Percentiles rank a stretch among this genome's conserved stretches.
Evolutionary conservation across 92 coral and sea anemone species (phyloP).

Genomic region (Blastomussa wellsi): DNA sequence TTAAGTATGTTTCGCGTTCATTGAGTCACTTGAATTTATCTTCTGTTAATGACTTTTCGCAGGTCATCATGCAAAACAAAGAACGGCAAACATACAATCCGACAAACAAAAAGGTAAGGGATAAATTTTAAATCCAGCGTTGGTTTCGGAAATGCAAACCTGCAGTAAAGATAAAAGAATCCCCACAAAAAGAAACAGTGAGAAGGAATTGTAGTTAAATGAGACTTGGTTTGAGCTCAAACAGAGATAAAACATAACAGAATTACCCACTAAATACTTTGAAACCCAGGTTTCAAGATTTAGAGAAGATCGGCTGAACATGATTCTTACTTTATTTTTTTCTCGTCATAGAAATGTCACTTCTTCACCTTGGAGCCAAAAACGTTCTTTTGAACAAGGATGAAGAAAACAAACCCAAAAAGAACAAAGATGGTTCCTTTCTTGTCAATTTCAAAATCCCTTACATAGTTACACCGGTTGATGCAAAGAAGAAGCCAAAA

Average conservation of each 20-base stretch:
- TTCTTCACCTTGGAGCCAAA: slow-evolving; percentile 73
- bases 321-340: not conserved
- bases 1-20: not conserved
- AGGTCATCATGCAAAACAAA: slow-evolving; percentile 79
- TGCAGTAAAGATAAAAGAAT: no score
- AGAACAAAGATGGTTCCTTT: slow-evolving; percentile 81
- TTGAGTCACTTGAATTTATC: not conserved
- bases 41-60: not conserved
- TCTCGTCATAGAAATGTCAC: slow-evolving; percentile 65
- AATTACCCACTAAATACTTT: no score
- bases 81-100: slow-evolving; percentile 58
- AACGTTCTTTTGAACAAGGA: slow-evolving; percentile 34
- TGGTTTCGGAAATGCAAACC: not conserved
- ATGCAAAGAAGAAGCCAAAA: slow-evolving; percentile 45
- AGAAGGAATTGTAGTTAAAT: no score
- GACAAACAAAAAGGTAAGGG: slow-evolving; percentile 74
- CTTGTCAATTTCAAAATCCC: slow-evolving; percentile 86
- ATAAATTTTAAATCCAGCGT: not conserved
- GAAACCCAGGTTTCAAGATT: not conserved
- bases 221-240: no score
- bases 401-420: slow-evolving; percentile 57
- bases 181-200: not conserved
- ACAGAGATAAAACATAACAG: no score
- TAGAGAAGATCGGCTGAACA: not conserved
- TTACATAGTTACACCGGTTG: slow-evolving; percentile 81